phyloP scores from a whole-genome alignment of 2,888 invertebrate genomes.

The Drosophila mayaguana region DNA sequence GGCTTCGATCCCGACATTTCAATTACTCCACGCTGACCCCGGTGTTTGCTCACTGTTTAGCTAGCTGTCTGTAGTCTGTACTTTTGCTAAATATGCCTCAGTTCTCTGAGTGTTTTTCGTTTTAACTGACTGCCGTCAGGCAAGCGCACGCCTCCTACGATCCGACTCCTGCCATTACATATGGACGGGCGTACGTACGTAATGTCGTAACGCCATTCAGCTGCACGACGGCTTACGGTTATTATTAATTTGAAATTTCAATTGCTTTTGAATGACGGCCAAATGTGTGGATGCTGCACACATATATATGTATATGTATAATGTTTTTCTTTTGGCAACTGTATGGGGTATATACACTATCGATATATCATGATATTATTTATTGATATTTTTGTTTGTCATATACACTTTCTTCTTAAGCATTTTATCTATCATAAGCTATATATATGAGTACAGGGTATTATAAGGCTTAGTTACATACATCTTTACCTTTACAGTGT shows the following conservation, averaged over 20 bases:
- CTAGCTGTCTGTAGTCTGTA: background rate
- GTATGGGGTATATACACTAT: background rate
- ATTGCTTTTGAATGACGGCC: slow-evolving; percentile 61
- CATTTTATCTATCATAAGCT: too few species aligned
- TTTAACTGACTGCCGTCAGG: background rate
- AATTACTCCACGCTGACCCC: slow-evolving; percentile 3
- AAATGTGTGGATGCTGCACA: slow-evolving; percentile 30
- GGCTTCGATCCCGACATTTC: slow-evolving; percentile 17
- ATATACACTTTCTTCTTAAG: background rate
- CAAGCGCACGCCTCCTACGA: slow-evolving; percentile 30
- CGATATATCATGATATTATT: background rate
- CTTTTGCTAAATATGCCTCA: background rate
- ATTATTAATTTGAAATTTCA: slow-evolving; percentile 45
- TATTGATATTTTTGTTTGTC: background rate
- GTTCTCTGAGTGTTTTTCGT: background rate
- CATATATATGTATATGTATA: too few species aligned
- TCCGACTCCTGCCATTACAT: background rate
- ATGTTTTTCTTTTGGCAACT: too few species aligned
- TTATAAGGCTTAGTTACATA: background rate
- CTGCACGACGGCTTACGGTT: slow-evolving; percentile 7
- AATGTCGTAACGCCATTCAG: background rate
- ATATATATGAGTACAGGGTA: background rate
- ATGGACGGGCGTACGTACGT: background rate
- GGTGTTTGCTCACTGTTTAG: slow-evolving; percentile 1
- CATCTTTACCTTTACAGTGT: too few species aligned